phyloP scores from a whole-genome alignment of 1,140 invertebrate genomes.

The Papilio dardanus region DNA sequence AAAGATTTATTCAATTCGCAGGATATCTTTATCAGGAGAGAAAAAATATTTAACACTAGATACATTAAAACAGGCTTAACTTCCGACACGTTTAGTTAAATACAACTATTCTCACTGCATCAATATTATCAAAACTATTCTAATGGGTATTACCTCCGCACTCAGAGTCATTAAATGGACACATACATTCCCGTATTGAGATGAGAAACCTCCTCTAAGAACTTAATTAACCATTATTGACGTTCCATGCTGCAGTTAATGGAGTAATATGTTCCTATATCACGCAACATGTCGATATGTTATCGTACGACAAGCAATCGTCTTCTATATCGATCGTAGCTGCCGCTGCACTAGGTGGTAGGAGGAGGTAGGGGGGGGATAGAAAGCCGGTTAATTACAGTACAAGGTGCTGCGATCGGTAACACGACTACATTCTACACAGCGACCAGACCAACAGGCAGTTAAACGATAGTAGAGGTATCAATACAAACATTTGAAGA shows the following conservation, averaged over 20 bases:
- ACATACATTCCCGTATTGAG: too few relatives aligned
- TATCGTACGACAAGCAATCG: constrained; percentile 17
- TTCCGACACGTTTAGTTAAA: too few relatives aligned
- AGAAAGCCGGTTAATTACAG: constrained; percentile 23
- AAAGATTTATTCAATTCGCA: too few relatives aligned
- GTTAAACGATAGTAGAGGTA: background rate
- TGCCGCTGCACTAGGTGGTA: background rate
- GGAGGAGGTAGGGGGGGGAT: too few relatives aligned
- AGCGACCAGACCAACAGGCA: background rate
- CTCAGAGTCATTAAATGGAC: too few relatives aligned
- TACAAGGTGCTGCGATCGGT: constrained; percentile 3
- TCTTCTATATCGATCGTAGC: background rate
- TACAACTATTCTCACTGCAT: too few relatives aligned
- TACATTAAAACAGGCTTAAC: too few relatives aligned
- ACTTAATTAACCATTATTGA: too few relatives aligned
- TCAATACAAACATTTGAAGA: background rate
- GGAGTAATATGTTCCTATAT: background rate
- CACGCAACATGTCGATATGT: background rate
- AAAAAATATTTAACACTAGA: background rate
- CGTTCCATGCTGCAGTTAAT: background rate
- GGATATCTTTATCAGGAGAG: background rate
- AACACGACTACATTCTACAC: constrained; percentile 8
- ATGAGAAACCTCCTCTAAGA: too few relatives aligned
- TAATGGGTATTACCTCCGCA: too few relatives aligned
- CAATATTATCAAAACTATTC: too few relatives aligned